Evolutionary conservation across 2,888 invertebrate species (phyloP), one percentile per base, ranked within the genome.

Genomic region (Auanema sp.): DNA sequence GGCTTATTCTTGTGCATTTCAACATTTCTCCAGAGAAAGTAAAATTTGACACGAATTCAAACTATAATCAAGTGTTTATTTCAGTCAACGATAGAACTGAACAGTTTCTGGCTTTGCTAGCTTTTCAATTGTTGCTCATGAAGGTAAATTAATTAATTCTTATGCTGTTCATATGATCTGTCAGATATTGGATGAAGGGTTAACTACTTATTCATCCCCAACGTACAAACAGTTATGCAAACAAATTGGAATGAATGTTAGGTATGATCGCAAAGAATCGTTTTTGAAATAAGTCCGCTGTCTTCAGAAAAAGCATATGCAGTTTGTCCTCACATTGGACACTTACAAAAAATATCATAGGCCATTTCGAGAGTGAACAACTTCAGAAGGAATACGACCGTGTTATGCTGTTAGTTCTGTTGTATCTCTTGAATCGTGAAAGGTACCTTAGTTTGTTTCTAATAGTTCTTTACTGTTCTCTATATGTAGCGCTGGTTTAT

Each of bases 381-480:
- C 64, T 82, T 14, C 81, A 82, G 58, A 69, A 66, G 43, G 82
- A 82, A 64, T 73, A 80, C 24, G 81, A 82, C 64, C 67, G 82
- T 24, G 66, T 82, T 8, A 65, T 82, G 1, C 65, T 82, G 8
- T 67, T 76, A 14, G 72, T 79, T 12, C 67, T 79, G 41, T 71
- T 75, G 50, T 78, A 78, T 52, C 64, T 79, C 23, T 71, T 78
- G 16, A 68, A 75, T 41, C 69, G 76, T 44, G 70, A 75, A 44
- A 71, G 64, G 73, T 72, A 44, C 12, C 42, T 33, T 11, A 16
- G n/a, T n/a, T n/a, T 14, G 33, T 21, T 1, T 11, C 14, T n/a
- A 8, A 49, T 11, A 18, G 12, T 41, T 23, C 18, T 42, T 42
- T 18, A 12, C n/a, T 11, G 21, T 16, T 6, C 25, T 33, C 18